A percentile compares a stretch with the other conserved stretches of the same genome.
Evolutionary conservation across 2,888 invertebrate species (phyloP).

Genomic region (Diabrotica balteata): DNA sequence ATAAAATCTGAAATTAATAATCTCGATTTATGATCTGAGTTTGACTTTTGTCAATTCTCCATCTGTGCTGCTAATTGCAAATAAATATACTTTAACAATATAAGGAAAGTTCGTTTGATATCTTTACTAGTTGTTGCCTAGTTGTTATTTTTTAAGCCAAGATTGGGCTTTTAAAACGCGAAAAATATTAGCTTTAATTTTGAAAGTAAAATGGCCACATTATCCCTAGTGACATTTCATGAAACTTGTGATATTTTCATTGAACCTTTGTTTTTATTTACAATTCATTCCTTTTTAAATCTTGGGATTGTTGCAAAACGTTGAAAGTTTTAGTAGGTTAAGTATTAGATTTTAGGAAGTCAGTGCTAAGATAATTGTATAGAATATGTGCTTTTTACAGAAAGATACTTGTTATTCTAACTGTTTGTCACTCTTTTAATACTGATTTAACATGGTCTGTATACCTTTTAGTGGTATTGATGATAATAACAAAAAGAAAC

Average conservation of each 20-base stretch:
- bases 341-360: constrained; percentile 11
- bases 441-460: too few relatives aligned
- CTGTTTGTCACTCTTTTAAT: neutral
- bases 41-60: too few relatives aligned
- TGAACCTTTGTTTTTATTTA: constrained; percentile 8
- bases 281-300: constrained; percentile 21
- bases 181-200: neutral
- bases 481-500: too few relatives aligned
- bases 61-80: too few relatives aligned
- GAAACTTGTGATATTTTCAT: constrained; percentile 29
- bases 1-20: too few relatives aligned
- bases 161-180: neutral
- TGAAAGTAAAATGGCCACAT: constrained; percentile 5
- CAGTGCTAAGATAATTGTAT: constrained; percentile 16
- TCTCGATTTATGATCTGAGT: too few relatives aligned
- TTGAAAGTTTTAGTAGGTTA: constrained; percentile 11
- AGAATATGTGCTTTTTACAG: neutral
- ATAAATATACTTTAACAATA: too few relatives aligned
- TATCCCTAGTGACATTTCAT: constrained; percentile 12
- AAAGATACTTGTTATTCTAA: neutral
- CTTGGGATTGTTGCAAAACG: constrained; percentile 23
- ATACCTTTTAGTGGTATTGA: too few relatives aligned
- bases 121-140: too few relatives aligned
- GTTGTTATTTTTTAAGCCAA: neutral
- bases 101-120: too few relatives aligned